Evolutionary conservation across 2,797 vertebrate genomes (phyloP).

Genomic region (Molossus alvarezi): DNA sequence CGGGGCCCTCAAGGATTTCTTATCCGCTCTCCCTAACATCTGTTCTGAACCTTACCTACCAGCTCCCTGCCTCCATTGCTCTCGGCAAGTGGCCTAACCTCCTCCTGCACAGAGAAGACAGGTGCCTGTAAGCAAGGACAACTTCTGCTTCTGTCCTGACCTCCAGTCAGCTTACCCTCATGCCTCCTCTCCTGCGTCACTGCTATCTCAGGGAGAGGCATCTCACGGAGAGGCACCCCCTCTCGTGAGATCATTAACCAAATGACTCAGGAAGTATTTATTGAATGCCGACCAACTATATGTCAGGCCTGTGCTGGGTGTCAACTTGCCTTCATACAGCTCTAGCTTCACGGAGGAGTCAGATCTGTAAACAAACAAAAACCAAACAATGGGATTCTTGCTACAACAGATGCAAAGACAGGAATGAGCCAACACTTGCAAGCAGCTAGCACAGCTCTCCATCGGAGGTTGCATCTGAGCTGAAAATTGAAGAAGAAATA

Average conservation of each 20-base stretch:
- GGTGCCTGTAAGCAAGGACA: background rate
- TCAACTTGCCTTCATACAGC: background rate
- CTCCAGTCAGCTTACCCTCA: background rate
- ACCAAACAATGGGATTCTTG: background rate
- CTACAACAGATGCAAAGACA: background rate
- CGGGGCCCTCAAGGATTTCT: slow-evolving; percentile 34
- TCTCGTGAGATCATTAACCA: background rate
- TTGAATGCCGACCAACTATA: background rate
- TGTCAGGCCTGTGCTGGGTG: background rate
- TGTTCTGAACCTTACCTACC: slow-evolving; percentile 25
- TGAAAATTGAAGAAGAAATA: slow-evolving; percentile 25
- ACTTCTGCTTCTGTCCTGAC: background rate
- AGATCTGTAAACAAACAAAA: background rate
- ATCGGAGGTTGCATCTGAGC: background rate
- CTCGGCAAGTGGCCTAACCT: background rate
- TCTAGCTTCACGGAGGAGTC: background rate
- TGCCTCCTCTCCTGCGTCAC: accelerated
- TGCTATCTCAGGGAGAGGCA: background rate
- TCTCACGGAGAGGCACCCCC: background rate
- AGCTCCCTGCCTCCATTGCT: background rate
- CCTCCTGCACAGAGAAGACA: background rate
- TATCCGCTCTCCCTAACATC: slow-evolving; percentile 44
- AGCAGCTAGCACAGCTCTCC: background rate
- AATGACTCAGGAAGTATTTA: background rate
- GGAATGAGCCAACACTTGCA: background rate